These are phyloP conservation scores for Microctonus aethiopoides DNA, from an alignment of 2,888 invertebrate species.

Conservation along the genomic window DNA sequence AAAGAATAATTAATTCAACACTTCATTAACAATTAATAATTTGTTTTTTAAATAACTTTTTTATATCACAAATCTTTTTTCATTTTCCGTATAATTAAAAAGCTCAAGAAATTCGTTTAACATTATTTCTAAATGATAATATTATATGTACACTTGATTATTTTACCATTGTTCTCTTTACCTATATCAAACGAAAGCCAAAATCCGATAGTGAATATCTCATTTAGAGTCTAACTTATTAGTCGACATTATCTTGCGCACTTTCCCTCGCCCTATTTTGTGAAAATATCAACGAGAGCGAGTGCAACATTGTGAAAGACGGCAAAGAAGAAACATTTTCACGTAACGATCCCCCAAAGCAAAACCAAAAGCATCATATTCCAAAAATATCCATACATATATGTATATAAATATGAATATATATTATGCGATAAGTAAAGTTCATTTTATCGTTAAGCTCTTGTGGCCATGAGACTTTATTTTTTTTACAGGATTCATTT, in stretches of 20 bases:
- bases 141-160: neutral
- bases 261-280: neutral
- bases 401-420: no score
- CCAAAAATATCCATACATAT: neutral
- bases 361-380: neutral
- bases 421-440: neutral
- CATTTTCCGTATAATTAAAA: no score
- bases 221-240: neutral
- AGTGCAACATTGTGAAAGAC: neutral
- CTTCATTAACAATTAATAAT: no score
- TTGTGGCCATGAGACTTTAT: neutral
- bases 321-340: neutral
- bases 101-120: no score
- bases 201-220: neutral
- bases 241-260: neutral
- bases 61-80: no score
- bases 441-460: neutral
- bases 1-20: no score
- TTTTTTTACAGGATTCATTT: constrained; percentile 1
- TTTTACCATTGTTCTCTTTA: neutral
- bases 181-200: neutral
- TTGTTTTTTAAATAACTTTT: no score
- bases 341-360: neutral
- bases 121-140: neutral
- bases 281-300: neutral